A percentile compares a stretch with the other conserved stretches of the same genome.
phyloP scores from a whole-genome alignment of 2,888 invertebrate genomes.

The Drosophila macrospina region DNA sequence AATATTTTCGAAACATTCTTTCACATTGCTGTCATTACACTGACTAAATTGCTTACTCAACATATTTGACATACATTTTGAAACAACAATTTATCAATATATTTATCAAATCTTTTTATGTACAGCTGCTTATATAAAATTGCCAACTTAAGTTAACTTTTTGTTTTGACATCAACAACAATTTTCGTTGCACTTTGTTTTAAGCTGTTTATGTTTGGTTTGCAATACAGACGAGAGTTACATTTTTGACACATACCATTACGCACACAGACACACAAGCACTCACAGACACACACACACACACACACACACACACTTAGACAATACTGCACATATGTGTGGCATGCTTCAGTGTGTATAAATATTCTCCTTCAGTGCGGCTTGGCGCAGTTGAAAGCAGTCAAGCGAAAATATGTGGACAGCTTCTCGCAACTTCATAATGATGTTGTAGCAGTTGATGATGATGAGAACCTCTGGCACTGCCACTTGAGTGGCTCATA shows the following conservation, averaged over 20 bases:
- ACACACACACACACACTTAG: not conserved
- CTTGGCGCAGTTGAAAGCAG: slow-evolving; percentile 39
- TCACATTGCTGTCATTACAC: too few species aligned
- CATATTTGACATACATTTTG: slow-evolving; percentile 4
- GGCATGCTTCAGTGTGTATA: slow-evolving; percentile 24
- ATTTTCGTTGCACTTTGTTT: slow-evolving; percentile 43
- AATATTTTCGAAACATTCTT: too few species aligned
- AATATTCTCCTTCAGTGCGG: slow-evolving; percentile 15
- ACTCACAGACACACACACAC: slow-evolving; percentile 13
- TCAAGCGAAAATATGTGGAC: slow-evolving; percentile 50
- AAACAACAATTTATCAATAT: slow-evolving; percentile 17
- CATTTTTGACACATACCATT: slow-evolving; percentile 46
- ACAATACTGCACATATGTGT: slow-evolving; percentile 18
- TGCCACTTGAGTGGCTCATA: slow-evolving; percentile 45
- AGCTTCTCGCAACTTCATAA: slow-evolving; percentile 32
- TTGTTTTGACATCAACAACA: slow-evolving; percentile 15
- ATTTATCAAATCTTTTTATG: not conserved
- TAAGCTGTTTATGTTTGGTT: slow-evolving; percentile 71
- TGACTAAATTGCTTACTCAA: slow-evolving; percentile 2
- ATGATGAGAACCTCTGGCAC: slow-evolving; percentile 26
- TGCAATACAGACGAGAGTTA: slow-evolving; percentile 55
- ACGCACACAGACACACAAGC: slow-evolving; percentile 6
- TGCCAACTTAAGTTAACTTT: slow-evolving; percentile 20
- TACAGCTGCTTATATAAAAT: slow-evolving; percentile 6
- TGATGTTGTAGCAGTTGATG: slow-evolving; percentile 30